Evolutionary conservation across 2,888 invertebrate genomes (phyloP).

Genomic region (Lumbricus terrestris): DNA sequence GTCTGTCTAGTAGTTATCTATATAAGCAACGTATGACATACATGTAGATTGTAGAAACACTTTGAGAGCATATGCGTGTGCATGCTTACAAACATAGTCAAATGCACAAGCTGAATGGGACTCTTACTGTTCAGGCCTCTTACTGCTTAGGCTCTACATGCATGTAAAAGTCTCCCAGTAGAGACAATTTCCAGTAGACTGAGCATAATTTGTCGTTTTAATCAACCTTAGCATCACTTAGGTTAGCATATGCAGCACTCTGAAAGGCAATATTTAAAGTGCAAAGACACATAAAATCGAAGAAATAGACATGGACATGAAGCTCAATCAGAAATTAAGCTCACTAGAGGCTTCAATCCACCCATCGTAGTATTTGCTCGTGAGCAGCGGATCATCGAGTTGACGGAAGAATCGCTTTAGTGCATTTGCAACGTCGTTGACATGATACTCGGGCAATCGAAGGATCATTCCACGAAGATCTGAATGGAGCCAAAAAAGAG

Average conservation of each 20-base stretch:
- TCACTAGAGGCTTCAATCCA: slow-evolving; percentile 65
- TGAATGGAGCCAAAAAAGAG: neutral
- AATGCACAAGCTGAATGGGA: neutral
- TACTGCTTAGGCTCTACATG: neutral
- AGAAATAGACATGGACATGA: neutral
- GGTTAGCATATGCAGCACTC: neutral
- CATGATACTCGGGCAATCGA: slow-evolving; percentile 72
- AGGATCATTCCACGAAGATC: slow-evolving; percentile 57
- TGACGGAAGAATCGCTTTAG: slow-evolving; percentile 87
- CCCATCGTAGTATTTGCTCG: slow-evolving; percentile 70
- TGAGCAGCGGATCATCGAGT: slow-evolving; percentile 78
- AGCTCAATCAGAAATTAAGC: neutral
- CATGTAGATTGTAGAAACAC: neutral
- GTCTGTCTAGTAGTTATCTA: too few relatives aligned
- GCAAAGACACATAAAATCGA: neutral
- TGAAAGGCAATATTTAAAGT: neutral
- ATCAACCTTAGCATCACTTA: neutral
- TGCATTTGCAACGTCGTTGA: slow-evolving; percentile 84
- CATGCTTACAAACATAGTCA: neutral
- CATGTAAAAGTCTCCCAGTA: too few relatives aligned
- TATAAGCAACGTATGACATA: neutral
- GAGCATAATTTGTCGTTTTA: neutral
- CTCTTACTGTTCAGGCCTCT: neutral
- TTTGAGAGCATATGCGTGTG: neutral
- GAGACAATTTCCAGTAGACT: neutral